These are phyloP conservation scores for Montipora efflorescens DNA, from an alignment of 64 coral and sea anemone genomes.

Conservation along the genomic window DNA sequence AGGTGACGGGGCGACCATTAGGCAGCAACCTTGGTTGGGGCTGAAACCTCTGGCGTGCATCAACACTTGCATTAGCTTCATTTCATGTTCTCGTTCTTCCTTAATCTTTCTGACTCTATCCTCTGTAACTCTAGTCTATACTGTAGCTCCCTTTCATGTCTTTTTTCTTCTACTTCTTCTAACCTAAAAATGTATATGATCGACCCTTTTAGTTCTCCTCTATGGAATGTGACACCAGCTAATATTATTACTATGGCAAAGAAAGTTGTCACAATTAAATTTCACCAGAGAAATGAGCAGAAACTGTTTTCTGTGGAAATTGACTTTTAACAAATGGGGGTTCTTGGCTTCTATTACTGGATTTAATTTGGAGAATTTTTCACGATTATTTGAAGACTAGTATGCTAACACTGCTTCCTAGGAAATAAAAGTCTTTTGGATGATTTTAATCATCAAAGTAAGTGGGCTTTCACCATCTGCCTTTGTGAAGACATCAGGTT, in stretches of 20 bases:
- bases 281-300: slow-evolving; percentile 14
- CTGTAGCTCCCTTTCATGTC: not conserved
- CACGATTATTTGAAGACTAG: slow-evolving; percentile 5
- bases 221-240: not conserved
- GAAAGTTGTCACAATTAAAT: slow-evolving; percentile 24
- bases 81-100: not conserved
- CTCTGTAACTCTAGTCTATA: not conserved
- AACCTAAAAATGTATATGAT: not conserved
- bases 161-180: slow-evolving; percentile 1
- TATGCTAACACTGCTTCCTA: slow-evolving; percentile 5
- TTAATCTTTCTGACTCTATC: not conserved
- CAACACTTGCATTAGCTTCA: not conserved
- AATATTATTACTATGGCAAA: slow-evolving; percentile 7
- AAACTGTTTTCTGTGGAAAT: slow-evolving; percentile 20
- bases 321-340: slow-evolving; percentile 11
- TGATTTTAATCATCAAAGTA: slow-evolving; percentile 17
- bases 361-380: not conserved
- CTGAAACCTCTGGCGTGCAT: not conserved
- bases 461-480: slow-evolving; percentile 9
- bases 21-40: not conserved
- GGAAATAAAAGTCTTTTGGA: slow-evolving; percentile 23
- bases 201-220: not conserved
- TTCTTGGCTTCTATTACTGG: not conserved
- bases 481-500: slow-evolving; percentile 18
- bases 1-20: too few relatives aligned